Base-by-base conservation (phyloP, 2,797 vertebrate genomes). In the Gobio occitaniae region DNA sequence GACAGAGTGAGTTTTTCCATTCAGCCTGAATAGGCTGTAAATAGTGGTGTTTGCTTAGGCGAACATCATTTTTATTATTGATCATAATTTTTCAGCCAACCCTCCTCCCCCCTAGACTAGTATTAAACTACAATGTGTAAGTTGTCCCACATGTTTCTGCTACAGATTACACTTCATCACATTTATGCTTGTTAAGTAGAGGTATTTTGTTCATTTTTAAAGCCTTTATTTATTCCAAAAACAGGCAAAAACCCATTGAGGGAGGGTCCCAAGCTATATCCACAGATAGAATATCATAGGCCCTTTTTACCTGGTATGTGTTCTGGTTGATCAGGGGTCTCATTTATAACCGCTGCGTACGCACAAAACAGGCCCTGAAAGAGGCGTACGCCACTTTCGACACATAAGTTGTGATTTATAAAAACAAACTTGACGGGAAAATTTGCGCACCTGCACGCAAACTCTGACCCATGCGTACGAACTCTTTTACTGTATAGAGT, bases 1-100 rank as follows among this genome's bases (percentile, higher is more conserved):
- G 97, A 99, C 87, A 92, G 93, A 94, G 96, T 98, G 93, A 96
- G 96, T 74, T 9, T 74, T 72, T 79, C 38, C 13, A 61, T 68
- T 32, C 17, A 63, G 11, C 9, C 44, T 11, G 12, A 83, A 83
- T 65, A 66, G 54, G 61, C 61, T 15, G 3, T 32, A 65, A 29
- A 8, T 65, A 16, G 2, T 65, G 21, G 21, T 29, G 59, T 38
- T 80, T 87, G 15, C 17, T 15, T 61, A 59, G 16, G 25, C 78
- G 74, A 29, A 52, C 25, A 44, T 48, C 10, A 7, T 25, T 75
- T 6, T 38, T 63, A 29, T 8, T 78, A 68, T 47, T 61, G 16
- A 15, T 25, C 5, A 32, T 25, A 7, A 38, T 16, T 29, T 79
- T 79, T 79, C 3, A 78, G 17, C 61, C 61, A 29, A 32, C 13